These are phyloP conservation scores for Melanotaenia pygmaea DNA, from an alignment of 2,797 vertebrate species.

Conservation along the genomic window DNA sequence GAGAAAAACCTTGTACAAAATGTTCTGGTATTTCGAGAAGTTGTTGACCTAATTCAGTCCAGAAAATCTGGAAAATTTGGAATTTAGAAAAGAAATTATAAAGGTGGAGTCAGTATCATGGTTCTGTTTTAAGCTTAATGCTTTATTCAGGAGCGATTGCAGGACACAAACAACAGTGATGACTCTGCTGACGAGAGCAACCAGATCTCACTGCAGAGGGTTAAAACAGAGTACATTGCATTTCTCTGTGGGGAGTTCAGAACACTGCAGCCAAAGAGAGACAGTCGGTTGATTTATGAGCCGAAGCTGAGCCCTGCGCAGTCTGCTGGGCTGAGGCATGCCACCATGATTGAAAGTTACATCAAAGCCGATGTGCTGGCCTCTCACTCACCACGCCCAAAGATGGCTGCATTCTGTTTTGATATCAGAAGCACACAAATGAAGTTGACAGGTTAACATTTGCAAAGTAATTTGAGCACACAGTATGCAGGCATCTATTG, in stretches of 20 bases:
- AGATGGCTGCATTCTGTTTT: slow-evolving; percentile 67
- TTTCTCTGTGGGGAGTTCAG: slow-evolving; percentile 63
- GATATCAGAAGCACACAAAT: slow-evolving; percentile 54
- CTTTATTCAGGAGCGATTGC: not conserved
- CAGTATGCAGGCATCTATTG: slow-evolving; percentile 48
- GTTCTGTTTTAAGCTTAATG: not conserved
- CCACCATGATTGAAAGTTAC: slow-evolving; percentile 72
- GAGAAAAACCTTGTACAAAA: not conserved
- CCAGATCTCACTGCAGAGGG: slow-evolving; percentile 48
- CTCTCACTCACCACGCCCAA: slow-evolving; percentile 64
- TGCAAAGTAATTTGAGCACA: slow-evolving; percentile 65
- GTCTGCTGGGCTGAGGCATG: slow-evolving; percentile 52
- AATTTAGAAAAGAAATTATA: not conserved
- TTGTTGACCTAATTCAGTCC: not conserved
- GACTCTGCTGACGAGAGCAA: slow-evolving; percentile 22
- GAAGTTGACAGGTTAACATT: slow-evolving; percentile 68
- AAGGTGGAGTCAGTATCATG: not conserved
- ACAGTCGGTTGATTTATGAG: slow-evolving; percentile 79
- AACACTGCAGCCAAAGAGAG: slow-evolving; percentile 53
- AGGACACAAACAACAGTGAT: not conserved
- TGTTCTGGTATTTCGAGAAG: not conserved
- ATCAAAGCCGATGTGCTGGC: slow-evolving; percentile 59
- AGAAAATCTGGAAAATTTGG: not conserved
- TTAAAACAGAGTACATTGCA: slow-evolving; percentile 51
- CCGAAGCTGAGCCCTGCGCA: slow-evolving; percentile 42